Evolutionary conservation across 1,140 invertebrate species (phyloP), one percentile per base, ranked within the genome.

Genomic region (Atta cephalotes): DNA sequence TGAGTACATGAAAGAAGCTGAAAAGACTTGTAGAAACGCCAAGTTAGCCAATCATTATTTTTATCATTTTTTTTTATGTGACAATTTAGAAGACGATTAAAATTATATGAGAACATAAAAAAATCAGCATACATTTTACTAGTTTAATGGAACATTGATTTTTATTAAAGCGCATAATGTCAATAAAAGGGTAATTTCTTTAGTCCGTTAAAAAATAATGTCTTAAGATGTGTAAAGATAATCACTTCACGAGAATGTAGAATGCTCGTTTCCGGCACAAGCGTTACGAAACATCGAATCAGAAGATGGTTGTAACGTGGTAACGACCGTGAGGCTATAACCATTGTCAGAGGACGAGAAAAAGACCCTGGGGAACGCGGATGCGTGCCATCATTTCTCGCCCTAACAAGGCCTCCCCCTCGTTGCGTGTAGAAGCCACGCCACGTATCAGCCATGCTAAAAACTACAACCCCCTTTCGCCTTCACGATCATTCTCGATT

Each of bases 351-450:
- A 87, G 63, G 39, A 85, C 51, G 80, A 84, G 70, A 86, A 90
- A 81, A 85, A 77, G 86, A 62, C 89, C 89, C 89, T 31, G 45
- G 86, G 88, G 87, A 89, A 53, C 51, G 25, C 65, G 72, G 76
- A 56, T 91, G 91, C 90, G 87, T 91, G 92, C 80, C 90, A 78
- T 78, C 79, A 82, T 89, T 86, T 85, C 86, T 79, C 70, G 77
- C 77, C 86, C 79, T 92, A 92, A 92, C 91, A 91, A 92, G 91
- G 81, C 85, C 53, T 89, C 89, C 53, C 91, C 89, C 89, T 89
- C 89, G 86, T 74, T 49, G 91, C 58, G 91, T 68, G 80, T 31
- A 68, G 70, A 89, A 87, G 77, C 89, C 87, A 21, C 21, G 87
- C 80, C 86, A 91, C 91, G 92, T 63, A 91, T 87, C 89, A 86